A percentile compares a stretch with the other conserved stretches of the same genome.
These are phyloP conservation scores for Ennomos erosarius DNA, from an alignment of 2,888 invertebrate genomes.

Conservation along the genomic window DNA sequence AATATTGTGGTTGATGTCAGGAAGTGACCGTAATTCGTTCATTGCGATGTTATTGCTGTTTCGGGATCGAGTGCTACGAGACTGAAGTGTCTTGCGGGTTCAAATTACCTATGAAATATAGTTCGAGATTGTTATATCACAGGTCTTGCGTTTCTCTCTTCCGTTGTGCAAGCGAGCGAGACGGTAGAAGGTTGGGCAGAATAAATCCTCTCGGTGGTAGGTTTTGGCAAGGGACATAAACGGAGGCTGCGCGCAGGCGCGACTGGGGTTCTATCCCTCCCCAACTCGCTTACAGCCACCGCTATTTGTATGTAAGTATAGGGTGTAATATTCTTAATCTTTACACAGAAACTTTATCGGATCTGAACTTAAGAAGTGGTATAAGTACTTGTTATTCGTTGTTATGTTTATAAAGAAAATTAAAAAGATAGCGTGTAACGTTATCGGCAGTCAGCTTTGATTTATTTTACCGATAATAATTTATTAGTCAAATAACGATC, in stretches of 20 bases:
- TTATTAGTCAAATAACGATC: too few relatives aligned
- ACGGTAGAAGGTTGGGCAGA: conserved; percentile 39
- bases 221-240: conserved; percentile 42
- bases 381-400: too few relatives aligned
- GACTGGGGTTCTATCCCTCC: conserved; percentile 14
- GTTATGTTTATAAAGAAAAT: too few relatives aligned
- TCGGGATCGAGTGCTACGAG: conserved; percentile 26
- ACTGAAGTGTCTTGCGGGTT: conserved; percentile 35
- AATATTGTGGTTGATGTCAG: conserved; percentile 11
- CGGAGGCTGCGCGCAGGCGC: conserved; percentile 74
- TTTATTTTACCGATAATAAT: too few relatives aligned
- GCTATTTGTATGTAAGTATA: neutral
- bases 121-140: conserved; percentile 30
- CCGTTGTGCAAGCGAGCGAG: conserved; percentile 38
- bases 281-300: conserved; percentile 7
- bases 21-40: conserved; percentile 20
- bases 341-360: too few relatives aligned
- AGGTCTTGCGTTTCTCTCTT: conserved; percentile 32
- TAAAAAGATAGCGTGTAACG: too few relatives aligned
- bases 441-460: too few relatives aligned
- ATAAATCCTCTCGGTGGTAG: conserved; percentile 21
- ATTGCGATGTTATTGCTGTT: conserved; percentile 29
- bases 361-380: too few relatives aligned
- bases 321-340: too few relatives aligned
- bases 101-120: conserved; percentile 26